Base-by-base conservation (phyloP, 2,113 vertebrate species). In the Cyanoliseus patagonus region DNA sequence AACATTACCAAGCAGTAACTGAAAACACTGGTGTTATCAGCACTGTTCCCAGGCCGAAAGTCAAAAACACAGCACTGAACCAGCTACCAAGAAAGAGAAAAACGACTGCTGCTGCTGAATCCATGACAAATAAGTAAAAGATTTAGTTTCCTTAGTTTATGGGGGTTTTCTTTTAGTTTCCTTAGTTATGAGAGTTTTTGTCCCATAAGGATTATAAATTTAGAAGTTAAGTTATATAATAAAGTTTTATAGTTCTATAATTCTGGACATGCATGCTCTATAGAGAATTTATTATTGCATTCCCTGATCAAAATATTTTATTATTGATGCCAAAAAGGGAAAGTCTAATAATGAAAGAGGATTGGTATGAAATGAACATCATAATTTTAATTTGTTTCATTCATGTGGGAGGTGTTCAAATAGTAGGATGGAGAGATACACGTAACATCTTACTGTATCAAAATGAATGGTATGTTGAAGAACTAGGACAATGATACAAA, bases 211-310 rank as follows among this genome's bases (percentile, higher is more conserved):
- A 59, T 92, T 83, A 90, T 46, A 83, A 86, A 86, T 78, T 73
- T 53, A 47, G 33, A 84, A 90, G 41, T 81, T 70, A 86, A 78
- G 91, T 86, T 90, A 75, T 53, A 63, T 75, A 86, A 93, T 52
- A 73, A 69, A 67, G 7, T 67, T 81, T 70, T 61, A 93, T 49
- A 42, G 41, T 92, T 83, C 62, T 88, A 10, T 74, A 95, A 84
- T 83, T 91, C 49, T 63, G 55, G 83, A 84, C 69, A 73, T 61
- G 39, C 8, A 37, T 53, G 13, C 11, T 68, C 73, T 89, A 24
- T 25, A 68, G 77, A 95, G 91, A 84, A 78, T 95, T 88, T 92
- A 14, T 86, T 92, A 83, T 68, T 95, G 23, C 46, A 59, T 92
- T 84, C 39, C 20, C 9, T 0, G 0, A 76, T 72, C 69, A 91